A percentile compares a stretch with the other conserved stretches of the same genome.
phyloP scores from a whole-genome alignment of 2,888 invertebrate genomes.

The Pilophorus perplexus region DNA sequence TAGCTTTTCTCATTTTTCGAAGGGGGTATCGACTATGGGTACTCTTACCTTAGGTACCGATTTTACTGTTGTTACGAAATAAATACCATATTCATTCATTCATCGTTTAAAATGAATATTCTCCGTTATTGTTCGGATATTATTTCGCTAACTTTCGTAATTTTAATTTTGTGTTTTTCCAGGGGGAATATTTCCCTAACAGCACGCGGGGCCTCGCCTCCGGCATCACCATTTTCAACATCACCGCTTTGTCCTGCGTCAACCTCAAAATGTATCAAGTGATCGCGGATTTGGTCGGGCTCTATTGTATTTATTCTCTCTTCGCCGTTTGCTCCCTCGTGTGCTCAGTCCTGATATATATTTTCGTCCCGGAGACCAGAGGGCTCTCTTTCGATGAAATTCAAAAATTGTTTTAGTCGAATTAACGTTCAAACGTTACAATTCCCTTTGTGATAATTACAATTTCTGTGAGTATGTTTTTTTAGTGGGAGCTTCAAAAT shows the following conservation, averaged over 20 bases:
- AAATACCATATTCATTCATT: too few relatives aligned
- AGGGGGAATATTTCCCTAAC: conserved; percentile 63
- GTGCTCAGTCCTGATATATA: conserved; percentile 44
- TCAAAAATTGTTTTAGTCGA: conserved; percentile 53
- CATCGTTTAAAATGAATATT: too few relatives aligned
- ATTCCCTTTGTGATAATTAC: too few relatives aligned
- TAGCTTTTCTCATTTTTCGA: too few relatives aligned
- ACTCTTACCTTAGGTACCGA: too few relatives aligned
- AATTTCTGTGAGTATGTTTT: too few relatives aligned
- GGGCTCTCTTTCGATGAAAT: conserved; percentile 68
- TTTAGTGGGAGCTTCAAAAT: not conserved
- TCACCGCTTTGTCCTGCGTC: conserved; percentile 59
- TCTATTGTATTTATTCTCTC: conserved; percentile 44
- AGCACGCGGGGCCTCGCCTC: conserved; percentile 63
- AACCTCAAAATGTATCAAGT: conserved; percentile 59
- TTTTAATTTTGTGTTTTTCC: too few relatives aligned
- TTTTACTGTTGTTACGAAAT: too few relatives aligned
- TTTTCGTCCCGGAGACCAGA: conserved; percentile 63
- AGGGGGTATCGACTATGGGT: too few relatives aligned
- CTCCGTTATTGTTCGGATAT: too few relatives aligned
- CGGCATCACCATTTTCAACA: conserved; percentile 59
- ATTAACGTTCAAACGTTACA: too few relatives aligned
- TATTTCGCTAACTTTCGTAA: too few relatives aligned
- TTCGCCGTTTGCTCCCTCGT: conserved; percentile 41
- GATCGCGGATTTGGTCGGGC: conserved; percentile 43